Evolutionary conservation across 2,888 invertebrate genomes (phyloP), one percentile per base, ranked within the genome.

Genomic region (Diplolepis rosae): DNA sequence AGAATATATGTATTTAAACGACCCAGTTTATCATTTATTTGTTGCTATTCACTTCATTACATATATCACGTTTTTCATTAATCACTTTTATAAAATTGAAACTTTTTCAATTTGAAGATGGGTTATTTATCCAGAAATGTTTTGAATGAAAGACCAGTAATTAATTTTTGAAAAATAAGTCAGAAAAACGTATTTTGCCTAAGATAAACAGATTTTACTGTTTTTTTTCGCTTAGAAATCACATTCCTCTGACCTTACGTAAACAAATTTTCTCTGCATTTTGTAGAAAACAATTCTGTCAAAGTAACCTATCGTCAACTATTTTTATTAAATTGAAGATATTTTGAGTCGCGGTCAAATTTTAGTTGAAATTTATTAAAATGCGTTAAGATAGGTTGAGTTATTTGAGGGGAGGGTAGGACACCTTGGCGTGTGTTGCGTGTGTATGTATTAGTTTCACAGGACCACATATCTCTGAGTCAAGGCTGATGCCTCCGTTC

Each of bases 401-500:
- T 50, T 32, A 79, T 71, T 69, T 75, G 71, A 75, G 74, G 75
- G 52, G 72, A 79, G 74, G 77, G 78, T 76, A 76, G 80, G 83
- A 82, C 82, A 83, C 85, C 82, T 87, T 87, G 86, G 87, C 88
- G 87, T 86, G 85, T 85, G 87, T 84, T 87, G 88, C 88, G 87
- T 87, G 88, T 88, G 88, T 88, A 89, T 89, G 82, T 88, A 85
- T 89, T 88, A 89, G 88, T 89, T 89, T 89, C 88, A 88, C 88
- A 89, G 88, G 88, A 87, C 82, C 82, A 77, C 82, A 80, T 82
- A 82, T 77, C 80, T 75, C 82, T 79, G 82, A 83, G 85, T 82
- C 81, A 82, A 82, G 81, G 82, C 81, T 81, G 87, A 81, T 72
- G 79, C 80, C 81, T 80, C 77, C 73, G 79, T 78, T 77, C 80